phyloP scores from a whole-genome alignment of 1,140 invertebrate species.

The Diuraphis noxia region DNA sequence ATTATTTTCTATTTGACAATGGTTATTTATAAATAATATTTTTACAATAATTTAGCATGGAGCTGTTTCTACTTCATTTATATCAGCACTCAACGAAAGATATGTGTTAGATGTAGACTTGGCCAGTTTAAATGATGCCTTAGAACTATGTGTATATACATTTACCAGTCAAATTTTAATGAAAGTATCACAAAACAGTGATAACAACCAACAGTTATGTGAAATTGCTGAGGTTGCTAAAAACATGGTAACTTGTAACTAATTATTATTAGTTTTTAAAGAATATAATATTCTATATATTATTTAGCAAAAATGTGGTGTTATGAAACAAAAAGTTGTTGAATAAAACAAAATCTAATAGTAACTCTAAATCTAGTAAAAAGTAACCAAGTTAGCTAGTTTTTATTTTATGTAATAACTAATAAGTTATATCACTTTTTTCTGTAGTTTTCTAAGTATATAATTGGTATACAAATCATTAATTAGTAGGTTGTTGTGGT shows the following conservation, averaged over 20 bases:
- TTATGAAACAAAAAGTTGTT: too few species aligned
- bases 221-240: constrained; percentile 36
- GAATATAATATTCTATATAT: too few species aligned
- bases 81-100: constrained; percentile 43
- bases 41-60: constrained; percentile 22
- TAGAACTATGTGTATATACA: constrained; percentile 42
- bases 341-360: too few species aligned
- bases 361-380: too few species aligned
- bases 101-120: constrained; percentile 40
- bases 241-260: constrained; percentile 38
- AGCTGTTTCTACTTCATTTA: constrained; percentile 21
- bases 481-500: too few species aligned
- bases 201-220: constrained; percentile 22
- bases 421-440: too few species aligned
- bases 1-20: not conserved
- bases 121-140: constrained; percentile 27
- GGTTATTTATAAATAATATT: not conserved
- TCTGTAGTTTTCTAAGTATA: too few species aligned
- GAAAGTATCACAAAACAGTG: constrained; percentile 48
- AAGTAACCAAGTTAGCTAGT: too few species aligned
- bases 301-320: too few species aligned
- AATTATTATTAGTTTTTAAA: not conserved
- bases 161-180: constrained; percentile 48
- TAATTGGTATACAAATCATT: too few species aligned
- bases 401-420: too few species aligned